Base-by-base conservation (phyloP, 1,140 invertebrate species). In the Saxidomus purpurata region DNA sequence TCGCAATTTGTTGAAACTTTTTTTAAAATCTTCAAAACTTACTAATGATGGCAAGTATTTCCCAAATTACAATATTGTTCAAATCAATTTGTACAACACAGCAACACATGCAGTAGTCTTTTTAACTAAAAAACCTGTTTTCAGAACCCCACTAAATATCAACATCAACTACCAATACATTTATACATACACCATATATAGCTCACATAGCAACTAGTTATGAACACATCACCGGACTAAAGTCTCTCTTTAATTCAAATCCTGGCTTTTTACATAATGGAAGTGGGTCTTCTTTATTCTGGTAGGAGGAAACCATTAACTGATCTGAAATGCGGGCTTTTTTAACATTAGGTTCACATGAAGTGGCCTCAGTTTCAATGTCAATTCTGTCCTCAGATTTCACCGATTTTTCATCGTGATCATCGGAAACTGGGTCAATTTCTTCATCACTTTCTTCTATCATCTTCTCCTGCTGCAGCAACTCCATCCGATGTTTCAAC, bases 371-470 rank as follows among this genome's bases (percentile, higher is more conserved):
- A 34, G 15, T 40, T 28, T 43, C 87, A 77, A 19, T 74, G 1
- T 74, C 87, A 55, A 25, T 36, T 36, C 31, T 61, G 74, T 84
- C 71, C 36, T 81, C 77, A 52, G 81, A 83, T 49, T 83, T 89
- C 13, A 47, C 52, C 13, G 76, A 87, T 31, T 36, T 59, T 38
- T 59, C 69, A 59, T 81, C 86, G 52, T 77, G 52, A 36, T 88
- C 86, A 71, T 88, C 86, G 71, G 86, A 88, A 31, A 88, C 86
- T 11, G 86, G 86, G 19, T 88, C 86, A 52, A 88, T 88, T 49
- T 91, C 92, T 55, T 91, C 91, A 40, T 91, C 93, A 52, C 91
- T 90, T 8, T 93, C 91, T 4, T 90, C 91, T 55, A 81, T 90
- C 15, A 91, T 91, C 71, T 88, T 79, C 61, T 89, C 63, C 9